Evolutionary conservation across 2,797 vertebrate genomes (phyloP).

Genomic region (Malacoctenus gilli): DNA sequence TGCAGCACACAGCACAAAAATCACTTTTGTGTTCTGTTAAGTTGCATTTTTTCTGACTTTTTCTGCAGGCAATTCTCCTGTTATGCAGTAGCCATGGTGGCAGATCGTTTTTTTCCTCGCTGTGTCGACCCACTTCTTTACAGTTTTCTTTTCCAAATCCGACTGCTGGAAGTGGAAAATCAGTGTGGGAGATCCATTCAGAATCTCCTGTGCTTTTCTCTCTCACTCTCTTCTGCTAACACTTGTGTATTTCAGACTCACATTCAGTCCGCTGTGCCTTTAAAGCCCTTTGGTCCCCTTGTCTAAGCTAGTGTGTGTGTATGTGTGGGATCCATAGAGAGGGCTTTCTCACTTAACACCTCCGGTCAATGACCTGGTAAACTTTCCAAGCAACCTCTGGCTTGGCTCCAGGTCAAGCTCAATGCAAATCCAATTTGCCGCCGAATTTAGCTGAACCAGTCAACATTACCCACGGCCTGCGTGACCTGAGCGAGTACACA

Average conservation of each 20-base stretch:
- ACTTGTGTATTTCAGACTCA: neutral
- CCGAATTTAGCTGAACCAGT: conserved; percentile 53
- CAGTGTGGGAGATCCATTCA: too few species aligned
- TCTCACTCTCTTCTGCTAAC: too few species aligned
- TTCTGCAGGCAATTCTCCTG: too few species aligned
- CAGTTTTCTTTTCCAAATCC: too few species aligned
- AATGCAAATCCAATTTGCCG: conserved; percentile 67
- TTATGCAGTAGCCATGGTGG: too few species aligned
- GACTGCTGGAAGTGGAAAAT: too few species aligned
- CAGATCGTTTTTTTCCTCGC: too few species aligned
- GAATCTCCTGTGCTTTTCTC: neutral
- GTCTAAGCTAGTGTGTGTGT: conserved; percentile 11
- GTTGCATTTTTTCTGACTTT: too few species aligned
- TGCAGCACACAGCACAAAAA: too few species aligned
- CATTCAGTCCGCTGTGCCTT: conserved; percentile 19
- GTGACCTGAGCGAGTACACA: neutral
- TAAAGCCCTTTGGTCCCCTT: conserved; percentile 31
- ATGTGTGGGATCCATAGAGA: conserved; percentile 6
- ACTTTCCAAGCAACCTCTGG: conserved; percentile 62
- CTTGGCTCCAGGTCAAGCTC: conserved; percentile 55
- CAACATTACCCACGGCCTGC: conserved; percentile 10
- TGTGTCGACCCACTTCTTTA: too few species aligned
- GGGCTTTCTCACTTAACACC: conserved; percentile 56
- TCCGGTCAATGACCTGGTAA: conserved; percentile 67
- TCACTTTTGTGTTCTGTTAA: too few species aligned